phyloP scores from a whole-genome alignment of 2,797 vertebrate species.

The Labeo calbasu region DNA sequence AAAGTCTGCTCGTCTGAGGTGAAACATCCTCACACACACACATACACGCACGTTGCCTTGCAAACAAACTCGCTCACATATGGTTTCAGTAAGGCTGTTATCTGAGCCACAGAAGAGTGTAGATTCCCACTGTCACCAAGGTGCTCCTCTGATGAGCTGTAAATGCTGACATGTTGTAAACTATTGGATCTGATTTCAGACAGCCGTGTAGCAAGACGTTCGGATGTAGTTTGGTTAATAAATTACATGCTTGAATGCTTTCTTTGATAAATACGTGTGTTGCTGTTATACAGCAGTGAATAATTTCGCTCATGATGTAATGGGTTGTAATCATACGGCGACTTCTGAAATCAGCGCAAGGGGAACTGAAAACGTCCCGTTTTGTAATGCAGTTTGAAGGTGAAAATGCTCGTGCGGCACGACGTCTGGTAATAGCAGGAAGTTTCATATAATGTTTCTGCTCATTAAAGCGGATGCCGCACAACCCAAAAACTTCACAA shows the following conservation, averaged over 20 bases:
- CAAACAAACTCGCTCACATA: conserved; percentile 60
- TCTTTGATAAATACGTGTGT: conserved; percentile 26
- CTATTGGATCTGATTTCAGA: conserved; percentile 70
- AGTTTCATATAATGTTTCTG: conserved; percentile 56
- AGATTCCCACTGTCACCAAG: conserved; percentile 63
- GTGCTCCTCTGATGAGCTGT: conserved; percentile 73
- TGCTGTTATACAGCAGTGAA: conserved; percentile 18
- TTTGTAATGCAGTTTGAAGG: conserved; percentile 41
- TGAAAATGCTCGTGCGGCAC: conserved; percentile 29
- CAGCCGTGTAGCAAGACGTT: conserved; percentile 21
- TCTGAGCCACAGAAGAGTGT: conserved; percentile 57
- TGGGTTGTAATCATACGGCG: conserved; percentile 37
- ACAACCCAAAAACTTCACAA: conserved; percentile 26
- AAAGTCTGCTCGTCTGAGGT: conserved; percentile 56
- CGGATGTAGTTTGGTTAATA: conserved; percentile 40
- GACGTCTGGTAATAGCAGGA: conserved; percentile 47
- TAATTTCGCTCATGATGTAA: conserved; percentile 32
- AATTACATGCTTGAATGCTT: conserved; percentile 25
- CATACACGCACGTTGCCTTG: conserved; percentile 35
- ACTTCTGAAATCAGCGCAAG: conserved; percentile 25
- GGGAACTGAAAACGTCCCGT: conserved; percentile 7
- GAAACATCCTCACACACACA: conserved; percentile 45
- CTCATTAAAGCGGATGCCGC: conserved; percentile 43
- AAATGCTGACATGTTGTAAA: conserved; percentile 78
- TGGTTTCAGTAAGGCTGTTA: conserved; percentile 64